Base-by-base conservation (phyloP, 2,113 vertebrate genomes). In the Caretta caretta region DNA sequence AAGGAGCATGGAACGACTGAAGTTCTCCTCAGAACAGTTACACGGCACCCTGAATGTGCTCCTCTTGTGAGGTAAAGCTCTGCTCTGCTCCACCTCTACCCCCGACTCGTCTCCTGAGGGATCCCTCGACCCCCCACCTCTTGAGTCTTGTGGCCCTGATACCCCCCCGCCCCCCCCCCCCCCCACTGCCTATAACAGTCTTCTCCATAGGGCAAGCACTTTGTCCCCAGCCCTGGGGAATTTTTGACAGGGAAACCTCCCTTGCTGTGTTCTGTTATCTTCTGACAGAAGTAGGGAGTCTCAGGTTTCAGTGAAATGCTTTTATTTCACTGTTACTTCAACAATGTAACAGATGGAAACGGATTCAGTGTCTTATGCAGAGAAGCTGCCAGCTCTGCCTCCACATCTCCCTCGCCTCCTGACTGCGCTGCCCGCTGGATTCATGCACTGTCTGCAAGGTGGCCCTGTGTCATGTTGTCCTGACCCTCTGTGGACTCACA, bases 361-460 rank as follows among this genome's bases (percentile, higher is more conserved):
- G 79, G 87, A 83, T 81, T 1, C 65, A 57, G 2, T 1, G 25
- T 59, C 69, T 42, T 14, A 75, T 27, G 38, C 0, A 29, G 83
- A 14, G 38, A 12, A 27, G 51, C 57, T 17, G 29, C 50, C 5
- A 56, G 5, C 14, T 4, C 0, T 13, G 50, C 75, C 6, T 85
- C 19, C 35, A 4, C 62, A 20, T 94, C 2, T n/a, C 69, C 6
- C 2, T 0, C 4, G 9, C 8, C 80, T 54, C 82, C 86, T 31
- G 0, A 25, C 87, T 0, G 29, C 6, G 31, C 31, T 65, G 62
- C 31, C 62, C 8, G 2, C 46, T 75, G 62, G 29, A 24, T 22
- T 9, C 1, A 3, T 24, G 12, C 69, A 25, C n/a, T 78, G 31
- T 87, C 94, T 82, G 62, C 24, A 54, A 75, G 62, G 10, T 86